These are phyloP conservation scores for Apotomis betuletana DNA, from an alignment of 2,888 invertebrate species.

Conservation along the genomic window DNA sequence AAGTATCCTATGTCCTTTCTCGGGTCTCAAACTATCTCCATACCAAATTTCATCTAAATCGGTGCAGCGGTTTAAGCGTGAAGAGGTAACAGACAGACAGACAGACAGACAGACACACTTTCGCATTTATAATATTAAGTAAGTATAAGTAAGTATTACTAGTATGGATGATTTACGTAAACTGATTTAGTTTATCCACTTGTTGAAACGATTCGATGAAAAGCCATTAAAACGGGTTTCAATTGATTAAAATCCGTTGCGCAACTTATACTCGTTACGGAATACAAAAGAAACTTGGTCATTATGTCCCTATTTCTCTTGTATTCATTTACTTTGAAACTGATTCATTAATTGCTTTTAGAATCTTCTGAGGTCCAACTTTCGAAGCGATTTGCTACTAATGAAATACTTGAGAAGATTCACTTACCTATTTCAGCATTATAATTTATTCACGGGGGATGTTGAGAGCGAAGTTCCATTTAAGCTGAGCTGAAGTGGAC, in stretches of 20 bases:
- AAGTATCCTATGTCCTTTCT: too few relatives aligned
- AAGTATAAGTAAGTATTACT: too few relatives aligned
- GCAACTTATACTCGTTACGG: constrained; percentile 26
- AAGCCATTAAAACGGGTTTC: background rate
- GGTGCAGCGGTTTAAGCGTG: too few relatives aligned
- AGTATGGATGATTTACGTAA: background rate
- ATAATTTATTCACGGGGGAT: constrained; percentile 38
- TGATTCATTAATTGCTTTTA: constrained; percentile 42
- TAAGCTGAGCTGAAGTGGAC: constrained; percentile 28
- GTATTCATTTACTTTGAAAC: constrained; percentile 38
- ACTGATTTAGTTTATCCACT: background rate
- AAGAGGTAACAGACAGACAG: too few relatives aligned
- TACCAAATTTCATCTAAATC: too few relatives aligned
- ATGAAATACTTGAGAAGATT: constrained; percentile 36
- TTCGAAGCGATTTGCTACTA: constrained; percentile 38
- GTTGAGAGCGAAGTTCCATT: constrained; percentile 30
- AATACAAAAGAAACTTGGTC: constrained; percentile 42
- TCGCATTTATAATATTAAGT: too few relatives aligned
- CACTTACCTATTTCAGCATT: constrained; percentile 30
- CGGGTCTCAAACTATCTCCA: too few relatives aligned
- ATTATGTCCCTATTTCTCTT: constrained; percentile 37
- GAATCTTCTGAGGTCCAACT: constrained; percentile 39
- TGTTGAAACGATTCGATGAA: background rate
- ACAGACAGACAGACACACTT: too few relatives aligned
- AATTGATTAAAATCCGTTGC: constrained; percentile 14